Base-by-base conservation (phyloP, 2,113 vertebrate species). In the Neodon shergylaensis region DNA sequence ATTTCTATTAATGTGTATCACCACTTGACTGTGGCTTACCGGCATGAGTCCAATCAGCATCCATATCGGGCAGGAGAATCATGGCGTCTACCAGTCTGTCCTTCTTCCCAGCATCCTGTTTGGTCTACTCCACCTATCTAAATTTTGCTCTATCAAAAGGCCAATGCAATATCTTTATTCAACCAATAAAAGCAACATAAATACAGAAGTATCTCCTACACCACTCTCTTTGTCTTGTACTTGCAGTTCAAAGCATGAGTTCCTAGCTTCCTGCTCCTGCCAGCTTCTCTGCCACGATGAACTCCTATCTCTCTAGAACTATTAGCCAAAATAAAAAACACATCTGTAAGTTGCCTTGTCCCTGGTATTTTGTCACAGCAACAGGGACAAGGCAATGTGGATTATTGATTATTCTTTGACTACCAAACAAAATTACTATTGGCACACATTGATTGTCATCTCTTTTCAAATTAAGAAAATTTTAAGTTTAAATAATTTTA, bases 361-460 rank as follows among this genome's bases (percentile, higher is more conserved):
- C 76, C 22, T 74, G 14, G 6, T 78, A 78, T 78, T 49, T 31
- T 49, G 33, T 31, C 42, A 78, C 13, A 78, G 76, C 14, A 44
- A 74, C 39, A 44, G 49, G 49, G 49, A 49, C 49, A 49, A 49
- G 49, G 49, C 17, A 90, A 66, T 68, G 85, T 47, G 49, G 44
- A 68, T 72, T 96, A 90, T 88, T 84, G 52, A 78, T 8, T 92
- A 39, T 44, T 88, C 94, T 95, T 39, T 74, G 14, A 76, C 17
- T 76, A 33, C n/a, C 47, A 76, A 93, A 39, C 66, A 22, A 54
- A 70, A 89, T 89, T 84, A 12, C 26, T 93, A 83, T 65, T 82
- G 24, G 22, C 44, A n/a, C 0, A 81, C 1, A 90, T n/a, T 83
- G 52, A 81, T n/a, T 70, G 14, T 76, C 49, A 65, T 26, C 44